A percentile compares a stretch with the other conserved stretches of the same genome.
Conservation (phyloP, 2,888 invertebrate genomes). For the Bimastos eiseni region DNA sequence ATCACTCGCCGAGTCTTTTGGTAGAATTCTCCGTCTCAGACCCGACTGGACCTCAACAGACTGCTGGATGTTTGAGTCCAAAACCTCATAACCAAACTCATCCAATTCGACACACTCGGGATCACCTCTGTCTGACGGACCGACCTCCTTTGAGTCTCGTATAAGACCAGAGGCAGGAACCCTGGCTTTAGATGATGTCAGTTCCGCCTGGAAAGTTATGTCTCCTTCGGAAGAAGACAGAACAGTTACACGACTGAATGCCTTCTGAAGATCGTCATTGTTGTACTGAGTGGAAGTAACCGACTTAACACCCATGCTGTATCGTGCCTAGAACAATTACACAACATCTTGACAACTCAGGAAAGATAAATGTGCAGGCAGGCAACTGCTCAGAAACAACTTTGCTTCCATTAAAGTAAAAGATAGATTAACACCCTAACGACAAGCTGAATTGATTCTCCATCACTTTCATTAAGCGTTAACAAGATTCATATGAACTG, state of each 20-base stretch:
- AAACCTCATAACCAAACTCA: not conserved
- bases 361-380: not conserved
- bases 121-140: not conserved
- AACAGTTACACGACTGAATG: constrained; percentile 44
- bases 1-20: not conserved
- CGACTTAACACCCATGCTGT: constrained; percentile 51
- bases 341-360: not conserved
- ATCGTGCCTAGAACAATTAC: constrained; percentile 47
- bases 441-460: too few relatives aligned
- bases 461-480: too few relatives aligned
- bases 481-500: not conserved
- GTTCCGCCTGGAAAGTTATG: not conserved
- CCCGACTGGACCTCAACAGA: not conserved
- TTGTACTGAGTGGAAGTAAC: constrained; percentile 49
- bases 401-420: not conserved
- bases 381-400: not conserved
- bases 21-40: constrained; percentile 21
- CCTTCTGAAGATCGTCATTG: constrained; percentile 46
- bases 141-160: not conserved
- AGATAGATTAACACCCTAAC: too few relatives aligned
- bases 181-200: not conserved
- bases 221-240: not conserved
- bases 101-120: not conserved
- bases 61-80: not conserved
- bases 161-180: not conserved